Conservation (phyloP, 2,888 invertebrate genomes). For the Slavum lentiscoides region DNA sequence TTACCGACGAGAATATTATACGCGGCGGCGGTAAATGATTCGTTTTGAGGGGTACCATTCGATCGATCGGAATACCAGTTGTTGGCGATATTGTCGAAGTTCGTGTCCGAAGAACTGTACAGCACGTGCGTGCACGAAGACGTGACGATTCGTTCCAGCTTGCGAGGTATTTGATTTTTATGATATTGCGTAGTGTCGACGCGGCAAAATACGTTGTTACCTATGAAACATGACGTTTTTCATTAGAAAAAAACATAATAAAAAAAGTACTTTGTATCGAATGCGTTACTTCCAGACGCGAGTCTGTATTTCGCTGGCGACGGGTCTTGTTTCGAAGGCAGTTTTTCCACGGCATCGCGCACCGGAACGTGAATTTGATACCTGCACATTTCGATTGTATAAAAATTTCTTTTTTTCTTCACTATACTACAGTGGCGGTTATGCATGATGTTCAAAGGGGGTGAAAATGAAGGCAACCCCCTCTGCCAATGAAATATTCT, state of each 20-base stretch:
- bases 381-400: conserved; percentile 57
- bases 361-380: conserved; percentile 66
- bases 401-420: neutral
- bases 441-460: too few relatives aligned
- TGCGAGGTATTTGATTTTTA: conserved; percentile 38
- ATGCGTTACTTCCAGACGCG: conserved; percentile 25
- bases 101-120: conserved; percentile 21
- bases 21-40: too few relatives aligned
- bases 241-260: too few relatives aligned
- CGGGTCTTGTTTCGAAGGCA: conserved; percentile 37
- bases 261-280: too few relatives aligned
- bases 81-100: conserved; percentile 41
- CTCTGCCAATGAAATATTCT: too few relatives aligned
- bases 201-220: conserved; percentile 23
- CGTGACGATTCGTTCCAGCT: conserved; percentile 9
- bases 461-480: too few relatives aligned
- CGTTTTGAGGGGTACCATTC: conserved; percentile 5
- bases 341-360: conserved; percentile 71
- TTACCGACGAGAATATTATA: neutral
- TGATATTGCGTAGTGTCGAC: conserved; percentile 35
- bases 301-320: conserved; percentile 22
- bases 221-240: neutral
- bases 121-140: conserved; percentile 41
- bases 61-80: conserved; percentile 29
- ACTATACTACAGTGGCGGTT: too few relatives aligned